Evolutionary conservation across 2,797 vertebrate genomes (phyloP), one percentile per base, ranked within the genome.

Genomic region (Coregonus suidteri): DNA sequence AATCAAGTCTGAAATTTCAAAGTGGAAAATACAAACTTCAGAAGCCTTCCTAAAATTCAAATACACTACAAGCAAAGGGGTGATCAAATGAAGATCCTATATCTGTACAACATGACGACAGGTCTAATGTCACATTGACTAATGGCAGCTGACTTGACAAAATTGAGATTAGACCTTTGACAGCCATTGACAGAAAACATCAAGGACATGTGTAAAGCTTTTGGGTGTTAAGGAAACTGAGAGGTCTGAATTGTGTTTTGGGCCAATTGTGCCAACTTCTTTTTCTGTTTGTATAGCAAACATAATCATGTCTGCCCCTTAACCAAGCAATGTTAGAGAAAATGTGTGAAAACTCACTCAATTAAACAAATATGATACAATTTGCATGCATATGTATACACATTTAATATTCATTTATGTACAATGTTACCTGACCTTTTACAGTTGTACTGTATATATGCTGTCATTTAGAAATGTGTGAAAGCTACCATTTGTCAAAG

Each of bases 401-500:
- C 11, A 62, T 20, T 5, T 1, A 64, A n/a, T 4, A 30, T 9
- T 4, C 6, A 64, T 64, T 25, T 9, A 64, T 16, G 9, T 64
- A 25, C 9, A 64, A n/a, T 30, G 25, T 25, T 64, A 1, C 20
- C 59, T 25, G 59, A 64, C 9, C n/a, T 64, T 64, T 64, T 13
- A 25, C 3, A 1, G 59, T 13, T 64, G 20, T 25, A 20, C 9
- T 64, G 59, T 34, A 25, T 66, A 16, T 9, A 20, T 77, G 31
- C 41, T 75, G 64, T 74, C 66, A 75, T 83, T 47, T 47, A 31
- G 9, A 56, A 30, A 41, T 75, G 62, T 11, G 11, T 65, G 4
- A 66, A 66, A 66, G 64, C 64, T 66, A 66, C 37, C n/a, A 71
- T 76, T 81, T 78, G 47, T 67, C 70, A 76, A 75, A 73, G 81